phyloP scores from a whole-genome alignment of 2,888 invertebrate genomes.

The Agrilus cyanescens region DNA sequence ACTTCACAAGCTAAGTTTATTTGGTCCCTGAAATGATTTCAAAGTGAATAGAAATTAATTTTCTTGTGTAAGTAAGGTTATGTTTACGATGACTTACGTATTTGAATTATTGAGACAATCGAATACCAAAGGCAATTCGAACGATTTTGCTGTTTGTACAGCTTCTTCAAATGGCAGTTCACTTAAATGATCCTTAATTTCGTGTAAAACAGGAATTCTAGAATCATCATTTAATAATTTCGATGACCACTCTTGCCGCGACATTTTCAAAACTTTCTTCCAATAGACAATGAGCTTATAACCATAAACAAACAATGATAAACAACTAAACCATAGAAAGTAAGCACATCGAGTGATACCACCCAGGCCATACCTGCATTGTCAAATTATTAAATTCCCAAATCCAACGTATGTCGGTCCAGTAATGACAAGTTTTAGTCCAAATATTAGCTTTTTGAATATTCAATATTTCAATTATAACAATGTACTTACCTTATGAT shows the following conservation, averaged over 20 bases:
- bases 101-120: slow-evolving; percentile 49
- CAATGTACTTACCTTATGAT: no score
- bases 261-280: slow-evolving; percentile 22
- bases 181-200: slow-evolving; percentile 36
- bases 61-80: slow-evolving; percentile 9
- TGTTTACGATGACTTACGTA: slow-evolving; percentile 30
- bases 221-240: slow-evolving; percentile 36
- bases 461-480: no score
- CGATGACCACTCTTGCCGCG: slow-evolving; percentile 38
- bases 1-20: slow-evolving; percentile 53
- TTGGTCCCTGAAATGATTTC: slow-evolving; percentile 39
- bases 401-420: no score
- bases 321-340: no score
- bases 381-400: no score
- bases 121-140: slow-evolving; percentile 48
- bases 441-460: no score
- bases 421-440: no score
- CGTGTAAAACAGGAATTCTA: slow-evolving; percentile 35
- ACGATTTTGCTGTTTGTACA: slow-evolving; percentile 29
- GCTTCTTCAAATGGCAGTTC: slow-evolving; percentile 33
- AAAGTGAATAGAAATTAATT: slow-evolving; percentile 1
- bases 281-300: no score
- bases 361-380: no score
- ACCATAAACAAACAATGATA: no score
- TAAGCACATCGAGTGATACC: no score